Evolutionary conservation across 2,888 invertebrate genomes (phyloP), one percentile per base, ranked within the genome.

Genomic region (Lottia gigantea): DNA sequence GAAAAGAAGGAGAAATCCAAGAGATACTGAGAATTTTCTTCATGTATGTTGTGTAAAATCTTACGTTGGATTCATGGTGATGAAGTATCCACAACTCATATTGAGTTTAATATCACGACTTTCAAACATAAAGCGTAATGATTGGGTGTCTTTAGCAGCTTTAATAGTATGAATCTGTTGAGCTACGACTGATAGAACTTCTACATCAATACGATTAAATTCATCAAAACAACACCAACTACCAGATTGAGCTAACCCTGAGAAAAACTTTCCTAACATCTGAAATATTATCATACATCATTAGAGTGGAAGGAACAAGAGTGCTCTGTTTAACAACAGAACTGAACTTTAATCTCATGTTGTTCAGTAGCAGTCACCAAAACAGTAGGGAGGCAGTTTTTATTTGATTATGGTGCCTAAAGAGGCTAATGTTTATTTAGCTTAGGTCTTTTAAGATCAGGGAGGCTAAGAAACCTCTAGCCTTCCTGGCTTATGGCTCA

Each of bases 141-240:
- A 78, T 62, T 80, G 78, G 1, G 81, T 75, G 73, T 88, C 88
- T 74, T 88, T 88, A 55, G 88, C 88, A 3, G 85, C 77, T 76
- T 88, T 88, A 67, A 88, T 88, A n/a, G 88, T 86, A 25, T 84
- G 85, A 31, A 88, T 85, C 80, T 88, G 88, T 74, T 88, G 87
- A 8, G 88, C 88, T 7, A 88, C 88, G 16, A 88, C 88, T 8
- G 88, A 88, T 77, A 88, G 71, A 3, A 88, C 88, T 76, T 88
- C 88, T 19, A 88, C 79, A 71, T 88, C 88, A 63, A 89, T 88
- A 23, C 89, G 80, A 77, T 89, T 89, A 75, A 89, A 89, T 78
- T 89, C 89, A 72, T 89, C 89, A 81, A 89, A 88, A 74, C 88
- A 88, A 67, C 86, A 87, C 88, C 89, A 88, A 73, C 86, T 85